Base-by-base conservation (phyloP, 2,113 vertebrate species). In the Carassius auratus region DNA sequence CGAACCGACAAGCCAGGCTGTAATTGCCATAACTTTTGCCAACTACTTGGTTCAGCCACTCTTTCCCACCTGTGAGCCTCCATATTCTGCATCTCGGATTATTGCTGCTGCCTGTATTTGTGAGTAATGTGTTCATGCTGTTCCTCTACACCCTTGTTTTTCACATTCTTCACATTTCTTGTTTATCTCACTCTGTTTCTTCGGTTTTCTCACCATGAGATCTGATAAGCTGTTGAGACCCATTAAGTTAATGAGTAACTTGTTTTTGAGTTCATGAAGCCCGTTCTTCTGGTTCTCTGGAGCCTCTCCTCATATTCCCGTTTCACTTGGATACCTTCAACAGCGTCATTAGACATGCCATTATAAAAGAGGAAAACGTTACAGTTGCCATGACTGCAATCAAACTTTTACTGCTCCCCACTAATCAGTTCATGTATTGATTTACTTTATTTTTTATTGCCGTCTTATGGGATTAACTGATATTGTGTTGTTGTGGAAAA, bases 1-100 rank as follows among this genome's bases (percentile, higher is more conserved):
- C 42, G 97, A 99, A 88, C 98, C 98, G 77, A 98, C 97, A 21
- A 94, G 97, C 87, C 98, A 99, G 91, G 97, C 98, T 0, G 91
- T 99, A 88, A 99, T 99, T 13, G 97, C 97, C 87, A 98, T 99
- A 87, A 99, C 98, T 1, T 99, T 99, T 5, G 97, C 97, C 78
- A 97, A 98, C 94, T 99, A 99, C 92, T 93, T 99, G 89, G 93
- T 98, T 86, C 97, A 99, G 83, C 97, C 97, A 1, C 95, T 97
- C 84, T 99, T 99, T 87, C 96, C 97, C 17, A 96, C 96, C 5
- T 99, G 98, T 66, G 94, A 97, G 64, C 96, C 97, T 9, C 98
- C 98, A 0, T 99, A 98, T 23, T 5, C 90, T 0, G 97, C 97
- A 2, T 93, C 95, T 45, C 94, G 97, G 48, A 94, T 99, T 78